Base-by-base conservation (phyloP, 2,797 vertebrate genomes). In the Leptodactylus fallax region DNA sequence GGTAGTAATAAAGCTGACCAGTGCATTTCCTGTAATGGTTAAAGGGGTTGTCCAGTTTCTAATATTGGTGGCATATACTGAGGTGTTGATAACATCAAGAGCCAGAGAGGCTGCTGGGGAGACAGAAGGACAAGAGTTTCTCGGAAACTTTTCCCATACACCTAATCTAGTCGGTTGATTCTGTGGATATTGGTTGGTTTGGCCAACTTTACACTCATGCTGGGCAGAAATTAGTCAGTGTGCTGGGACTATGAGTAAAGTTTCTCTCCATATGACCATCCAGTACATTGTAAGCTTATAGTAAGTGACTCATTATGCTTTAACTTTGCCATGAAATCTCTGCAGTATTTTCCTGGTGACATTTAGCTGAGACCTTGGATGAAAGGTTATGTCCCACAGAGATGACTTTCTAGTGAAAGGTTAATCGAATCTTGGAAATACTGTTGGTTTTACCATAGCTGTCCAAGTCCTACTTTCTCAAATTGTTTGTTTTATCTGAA, bases 321-420 rank as follows among this genome's bases (percentile, higher is more conserved):
- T 61, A 74, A 55, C 69, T 86, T 60, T 83, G 60, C 45, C 87
- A 45, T 87, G 90, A 86, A 9, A 19, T 67, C 74, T 71, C 83
- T 90, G 83, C 65, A 81, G 67, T 90, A 90, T 90, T 91, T 91
- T 91, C 90, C 90, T 45, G 88, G 58, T 93, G 92, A 92, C 90
- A 91, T 92, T 94, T 93, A 80, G 83, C 69, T 90, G 84, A 83
- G 12, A 61, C 3, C 89, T 91, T 16, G 2, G 74, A 69, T 47
- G 88, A 85, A 87, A 92, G 76, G 63, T 87, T 88, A 88, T 69
- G 87, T 60, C 85, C 90, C 91, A 87, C 63, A 82, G 69, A 90
- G 83, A 88, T 56, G 74, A 47, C 79, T 86, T 91, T 91, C 81
- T 81, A 91, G 49, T n/a, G 21, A 72, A 87, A 89, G 85, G 87